A percentile compares a stretch with the other conserved stretches of the same genome.
Conservation (phyloP, 2,888 invertebrate genomes). For the Drepanosiphum platanoidis region DNA sequence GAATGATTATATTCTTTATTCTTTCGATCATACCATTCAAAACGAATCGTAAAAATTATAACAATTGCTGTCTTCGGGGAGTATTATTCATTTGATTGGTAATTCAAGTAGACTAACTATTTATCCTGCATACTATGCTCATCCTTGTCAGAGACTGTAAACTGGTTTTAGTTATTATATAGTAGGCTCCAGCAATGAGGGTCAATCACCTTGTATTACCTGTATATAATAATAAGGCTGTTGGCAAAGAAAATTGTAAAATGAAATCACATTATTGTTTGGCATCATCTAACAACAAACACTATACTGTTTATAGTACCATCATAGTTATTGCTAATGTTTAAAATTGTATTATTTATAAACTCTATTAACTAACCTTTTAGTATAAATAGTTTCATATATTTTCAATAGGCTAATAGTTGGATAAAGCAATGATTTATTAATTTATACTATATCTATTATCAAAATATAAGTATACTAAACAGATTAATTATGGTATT, state of each 20-base stretch:
- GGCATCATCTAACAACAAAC: slow-evolving; percentile 28
- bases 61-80: slow-evolving; percentile 33
- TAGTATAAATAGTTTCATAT: slow-evolving; percentile 10
- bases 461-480: not conserved
- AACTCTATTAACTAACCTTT: not conserved
- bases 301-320: slow-evolving; percentile 8
- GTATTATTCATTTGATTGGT: slow-evolving; percentile 45
- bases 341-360: slow-evolving; percentile 29
- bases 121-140: slow-evolving; percentile 51
- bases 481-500: not conserved
- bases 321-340: slow-evolving; percentile 1
- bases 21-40: slow-evolving; percentile 31
- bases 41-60: slow-evolving; percentile 25
- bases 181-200: slow-evolving; percentile 35
- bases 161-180: slow-evolving; percentile 61
- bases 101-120: slow-evolving; percentile 36
- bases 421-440: slow-evolving; percentile 6
- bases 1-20: slow-evolving; percentile 35
- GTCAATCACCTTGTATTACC: slow-evolving; percentile 58
- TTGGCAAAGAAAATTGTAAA: slow-evolving; percentile 48
- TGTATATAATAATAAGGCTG: slow-evolving; percentile 49
- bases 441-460: slow-evolving; percentile 20
- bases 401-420: not conserved
- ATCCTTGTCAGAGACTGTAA: slow-evolving; percentile 44
- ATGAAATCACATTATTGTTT: slow-evolving; percentile 55